Percentiles rank a stretch among this genome's conserved stretches.
Conservation (phyloP, 23 tunicate genomes). For the Halocynthia aurantium region DNA sequence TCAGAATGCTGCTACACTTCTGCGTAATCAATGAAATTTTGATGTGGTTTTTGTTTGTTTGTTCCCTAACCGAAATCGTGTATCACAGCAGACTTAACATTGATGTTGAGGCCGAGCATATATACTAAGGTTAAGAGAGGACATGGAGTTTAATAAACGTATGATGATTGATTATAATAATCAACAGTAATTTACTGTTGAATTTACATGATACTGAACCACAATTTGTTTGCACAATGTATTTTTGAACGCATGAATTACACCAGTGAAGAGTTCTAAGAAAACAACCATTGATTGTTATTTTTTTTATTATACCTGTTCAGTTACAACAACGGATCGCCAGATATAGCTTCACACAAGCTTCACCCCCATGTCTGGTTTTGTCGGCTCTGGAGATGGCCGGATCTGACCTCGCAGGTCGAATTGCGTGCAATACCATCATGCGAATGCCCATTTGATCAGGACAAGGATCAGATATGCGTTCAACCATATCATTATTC, state of each 20-base stretch:
- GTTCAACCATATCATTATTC: constrained; percentile 94
- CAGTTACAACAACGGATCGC: background rate
- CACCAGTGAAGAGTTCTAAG: constrained; percentile 32
- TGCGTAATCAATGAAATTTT: too few relatives aligned
- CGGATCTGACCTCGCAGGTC: constrained; percentile 69
- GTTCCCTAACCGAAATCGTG: too few relatives aligned
- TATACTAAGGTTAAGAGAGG: too few relatives aligned
- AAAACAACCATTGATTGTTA: constrained; percentile 21
- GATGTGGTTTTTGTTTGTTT: too few relatives aligned
- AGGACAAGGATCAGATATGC: constrained; percentile 65
- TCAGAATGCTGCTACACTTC: too few relatives aligned
- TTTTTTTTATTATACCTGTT: constrained; percentile 19
- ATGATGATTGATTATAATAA: too few relatives aligned
- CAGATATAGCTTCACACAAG: constrained; percentile 20
- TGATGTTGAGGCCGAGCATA: too few relatives aligned
- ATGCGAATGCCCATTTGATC: constrained; percentile 48
- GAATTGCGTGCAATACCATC: constrained; percentile 50
- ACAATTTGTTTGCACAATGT: background rate
- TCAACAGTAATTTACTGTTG: too few relatives aligned
- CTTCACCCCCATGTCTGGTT: constrained; percentile 90
- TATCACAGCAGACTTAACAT: too few relatives aligned
- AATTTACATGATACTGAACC: too few relatives aligned
- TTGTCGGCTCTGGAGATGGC: constrained; percentile 94
- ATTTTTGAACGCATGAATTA: constrained; percentile 33
- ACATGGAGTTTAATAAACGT: too few relatives aligned